Evolutionary conservation across 2,888 invertebrate species (phyloP).

Genomic region (Gortyna flavago): DNA sequence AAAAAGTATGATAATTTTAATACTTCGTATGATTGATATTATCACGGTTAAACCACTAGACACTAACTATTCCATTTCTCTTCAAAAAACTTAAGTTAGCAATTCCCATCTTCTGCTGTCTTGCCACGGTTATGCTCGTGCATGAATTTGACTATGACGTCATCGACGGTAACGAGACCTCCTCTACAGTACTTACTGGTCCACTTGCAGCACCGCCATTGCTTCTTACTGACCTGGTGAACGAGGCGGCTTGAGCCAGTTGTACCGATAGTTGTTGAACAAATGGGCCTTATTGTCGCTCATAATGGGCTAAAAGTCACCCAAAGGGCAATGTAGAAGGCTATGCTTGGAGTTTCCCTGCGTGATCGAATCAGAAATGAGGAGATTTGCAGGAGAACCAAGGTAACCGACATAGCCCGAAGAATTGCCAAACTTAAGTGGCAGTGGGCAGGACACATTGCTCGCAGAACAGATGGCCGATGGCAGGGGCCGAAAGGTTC

Average conservation of each 20-base stretch:
- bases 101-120: background rate
- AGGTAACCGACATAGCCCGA: too few relatives aligned
- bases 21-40: too few relatives aligned
- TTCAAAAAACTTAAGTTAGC: background rate
- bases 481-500: too few relatives aligned
- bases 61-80: background rate
- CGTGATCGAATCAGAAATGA: too few relatives aligned
- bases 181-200: conserved; percentile 42
- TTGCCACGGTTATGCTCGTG: conserved; percentile 37
- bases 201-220: conserved; percentile 61
- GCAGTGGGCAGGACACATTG: too few relatives aligned
- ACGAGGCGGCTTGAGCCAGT: conserved; percentile 34
- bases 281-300: too few relatives aligned
- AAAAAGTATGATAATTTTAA: background rate
- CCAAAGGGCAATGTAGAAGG: too few relatives aligned
- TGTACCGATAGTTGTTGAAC: conserved; percentile 48
- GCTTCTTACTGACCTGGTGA: conserved; percentile 21
- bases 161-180: conserved; percentile 36
- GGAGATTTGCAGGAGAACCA: too few relatives aligned
- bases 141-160: conserved; percentile 23
- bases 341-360: too few relatives aligned
- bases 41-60: background rate
- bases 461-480: too few relatives aligned
- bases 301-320: too few relatives aligned
- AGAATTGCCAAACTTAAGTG: too few relatives aligned